Percentiles rank a stretch among this genome's conserved stretches.
phyloP scores from a whole-genome alignment of 2,888 invertebrate genomes.

The Colletes collaris region DNA sequence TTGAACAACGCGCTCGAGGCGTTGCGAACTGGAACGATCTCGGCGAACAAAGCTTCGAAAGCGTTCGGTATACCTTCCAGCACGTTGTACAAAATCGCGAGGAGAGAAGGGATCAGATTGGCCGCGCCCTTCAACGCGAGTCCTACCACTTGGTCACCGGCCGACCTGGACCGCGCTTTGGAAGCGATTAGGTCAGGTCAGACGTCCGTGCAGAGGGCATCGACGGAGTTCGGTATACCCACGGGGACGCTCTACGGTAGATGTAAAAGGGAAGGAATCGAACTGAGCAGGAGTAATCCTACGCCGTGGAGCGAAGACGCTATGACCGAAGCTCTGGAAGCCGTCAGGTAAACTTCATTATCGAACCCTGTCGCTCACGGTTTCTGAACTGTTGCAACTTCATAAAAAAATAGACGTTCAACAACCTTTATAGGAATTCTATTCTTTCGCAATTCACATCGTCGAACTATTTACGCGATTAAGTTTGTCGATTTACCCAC shows the following conservation, averaged over 20 bases:
- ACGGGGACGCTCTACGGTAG: conserved; percentile 94
- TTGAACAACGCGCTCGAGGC: conserved; percentile 92
- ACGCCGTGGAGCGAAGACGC: conserved; percentile 97
- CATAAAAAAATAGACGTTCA: no score
- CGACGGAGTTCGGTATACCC: conserved; percentile 94
- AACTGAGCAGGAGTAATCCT: conserved; percentile 94
- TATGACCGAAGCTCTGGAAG: conserved; percentile 95
- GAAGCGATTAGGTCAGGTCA: conserved; percentile 92
- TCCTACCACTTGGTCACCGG: conserved; percentile 94
- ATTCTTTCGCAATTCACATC: no score
- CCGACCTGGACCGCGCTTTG: conserved; percentile 92
- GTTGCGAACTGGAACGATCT: conserved; percentile 92
- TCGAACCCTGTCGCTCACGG: no score
- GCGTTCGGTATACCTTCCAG: conserved; percentile 96
- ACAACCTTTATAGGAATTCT: no score
- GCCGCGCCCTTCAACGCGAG: conserved; percentile 96
- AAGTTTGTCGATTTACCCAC: conserved; percentile 8
- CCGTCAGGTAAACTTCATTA: conserved; percentile 87
- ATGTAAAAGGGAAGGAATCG: conserved; percentile 95
- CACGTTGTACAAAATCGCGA: conserved; percentile 95
- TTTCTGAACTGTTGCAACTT: no score
- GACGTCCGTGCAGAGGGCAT: conserved; percentile 93
- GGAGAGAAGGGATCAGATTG: conserved; percentile 93
- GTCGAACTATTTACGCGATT: no score
- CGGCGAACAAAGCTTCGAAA: conserved; percentile 96